A percentile compares a stretch with the other conserved stretches of the same genome.
Conservation (phyloP, 1,140 invertebrate species). For the Trichonephila inaurata region DNA sequence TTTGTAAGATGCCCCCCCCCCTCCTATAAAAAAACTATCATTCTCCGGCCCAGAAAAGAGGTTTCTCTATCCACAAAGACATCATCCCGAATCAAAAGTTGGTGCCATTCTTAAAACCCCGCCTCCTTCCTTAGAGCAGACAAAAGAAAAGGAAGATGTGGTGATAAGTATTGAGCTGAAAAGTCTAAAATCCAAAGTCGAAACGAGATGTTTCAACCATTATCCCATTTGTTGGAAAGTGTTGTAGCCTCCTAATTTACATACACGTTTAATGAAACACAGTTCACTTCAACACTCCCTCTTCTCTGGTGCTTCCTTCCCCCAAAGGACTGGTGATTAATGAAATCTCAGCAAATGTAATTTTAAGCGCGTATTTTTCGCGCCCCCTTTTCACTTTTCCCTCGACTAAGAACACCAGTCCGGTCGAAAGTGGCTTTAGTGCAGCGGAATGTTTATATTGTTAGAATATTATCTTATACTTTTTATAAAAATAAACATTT, state of each 20-base stretch:
- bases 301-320: constrained; percentile 29
- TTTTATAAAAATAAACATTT: no score
- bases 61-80: no score
- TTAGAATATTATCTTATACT: no score
- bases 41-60: background rate
- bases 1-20: no score
- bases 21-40: no score
- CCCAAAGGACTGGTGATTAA: constrained; percentile 69
- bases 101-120: background rate
- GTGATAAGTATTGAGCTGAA: constrained; percentile 4
- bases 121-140: background rate
- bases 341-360: constrained; percentile 73
- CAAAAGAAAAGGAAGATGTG: constrained; percentile 17
- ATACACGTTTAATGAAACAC: constrained; percentile 71
- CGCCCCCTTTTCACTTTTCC: constrained; percentile 61
- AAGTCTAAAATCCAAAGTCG: constrained; percentile 42
- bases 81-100: background rate
- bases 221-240: constrained; percentile 60
- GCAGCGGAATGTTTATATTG: no score
- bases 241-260: constrained; percentile 58
- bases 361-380: constrained; percentile 71
- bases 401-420: background rate
- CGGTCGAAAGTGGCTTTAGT: background rate
- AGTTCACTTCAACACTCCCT: constrained; percentile 37
- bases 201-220: constrained; percentile 62